Base-by-base conservation (phyloP, 2,888 invertebrate genomes). In the Elegia similella region DNA sequence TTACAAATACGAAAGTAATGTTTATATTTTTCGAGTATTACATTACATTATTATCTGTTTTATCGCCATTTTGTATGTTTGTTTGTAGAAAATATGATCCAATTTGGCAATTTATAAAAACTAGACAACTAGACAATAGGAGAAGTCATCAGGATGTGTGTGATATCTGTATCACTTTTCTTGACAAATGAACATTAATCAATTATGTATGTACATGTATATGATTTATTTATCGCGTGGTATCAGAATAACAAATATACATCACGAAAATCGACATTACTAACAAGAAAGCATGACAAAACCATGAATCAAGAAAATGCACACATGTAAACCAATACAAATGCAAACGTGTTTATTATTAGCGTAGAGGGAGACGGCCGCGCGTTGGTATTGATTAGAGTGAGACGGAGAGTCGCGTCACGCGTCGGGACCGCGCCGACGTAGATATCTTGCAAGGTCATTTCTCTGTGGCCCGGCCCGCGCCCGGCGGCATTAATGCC, bases 381-480 rank as follows among this genome's bases (percentile, higher is more conserved):
- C 69, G 76, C 72, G 59, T 58, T 44, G 57, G 64, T 84, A 86
- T 87, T 64, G 84, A 86, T 86, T 77, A 58, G 82, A 86, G 68
- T 60, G 82, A 75, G 86, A 85, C 42, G 63, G 72, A 58, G 42
- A 55, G 65, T 48, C 42, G 64, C 63, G 75, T 72, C 69, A 72
- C 68, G 72, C 75, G 73, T 63, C 67, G 79, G 72, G 77, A 74
- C 68, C 68, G 72, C 70, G 67, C 60, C 70, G 76, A 71, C 68
- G 82, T 76, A 84, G 86, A 86, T 86, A 86, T 80, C 69, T 82
- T n/a, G 70, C 88, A 88, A 90, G 89, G 89, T 88, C 89, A 88
- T 77, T 79, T 77, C 73, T 69, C 76, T 68, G 65, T 17, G 60
- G 62, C 62, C 67, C 72, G 70, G 67, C 64, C 69, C 72, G 70